Conservation (phyloP, 2,888 invertebrate genomes). For the Amphipoea lucens region DNA sequence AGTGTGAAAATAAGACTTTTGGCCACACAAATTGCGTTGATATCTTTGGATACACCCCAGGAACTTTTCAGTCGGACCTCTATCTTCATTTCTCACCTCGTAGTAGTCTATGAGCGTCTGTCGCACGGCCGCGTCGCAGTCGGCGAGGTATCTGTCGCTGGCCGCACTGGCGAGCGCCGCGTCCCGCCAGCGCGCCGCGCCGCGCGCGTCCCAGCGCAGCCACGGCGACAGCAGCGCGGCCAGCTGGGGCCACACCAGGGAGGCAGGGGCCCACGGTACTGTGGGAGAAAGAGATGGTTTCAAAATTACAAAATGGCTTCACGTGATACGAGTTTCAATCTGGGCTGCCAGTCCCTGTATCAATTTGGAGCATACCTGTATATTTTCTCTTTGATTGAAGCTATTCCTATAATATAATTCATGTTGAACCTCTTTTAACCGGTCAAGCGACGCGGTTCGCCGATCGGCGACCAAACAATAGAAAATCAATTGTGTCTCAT, state of each 20-base stretch:
- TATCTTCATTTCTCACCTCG: slow-evolving; percentile 80
- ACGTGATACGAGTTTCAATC: neutral
- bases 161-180: slow-evolving; percentile 91
- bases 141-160: slow-evolving; percentile 90
- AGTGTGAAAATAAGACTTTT: neutral
- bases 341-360: neutral
- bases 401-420: too few relatives aligned
- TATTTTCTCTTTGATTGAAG: too few relatives aligned
- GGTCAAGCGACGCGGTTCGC: too few relatives aligned
- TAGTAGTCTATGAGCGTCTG: slow-evolving; percentile 91
- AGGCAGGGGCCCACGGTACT: slow-evolving; percentile 92
- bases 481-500: too few relatives aligned
- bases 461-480: too few relatives aligned
- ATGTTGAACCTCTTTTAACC: too few relatives aligned
- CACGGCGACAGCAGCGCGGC: slow-evolving; percentile 92
- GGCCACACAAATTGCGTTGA: neutral
- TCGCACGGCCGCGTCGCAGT: slow-evolving; percentile 85
- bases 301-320: neutral
- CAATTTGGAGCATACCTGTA: too few relatives aligned
- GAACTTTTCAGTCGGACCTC: neutral
- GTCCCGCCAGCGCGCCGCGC: slow-evolving; percentile 92
- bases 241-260: slow-evolving; percentile 92
- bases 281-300: neutral
- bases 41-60: neutral
- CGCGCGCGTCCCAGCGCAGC: slow-evolving; percentile 91